phyloP scores from a whole-genome alignment of 1,140 invertebrate genomes.

The Solen grandis region DNA sequence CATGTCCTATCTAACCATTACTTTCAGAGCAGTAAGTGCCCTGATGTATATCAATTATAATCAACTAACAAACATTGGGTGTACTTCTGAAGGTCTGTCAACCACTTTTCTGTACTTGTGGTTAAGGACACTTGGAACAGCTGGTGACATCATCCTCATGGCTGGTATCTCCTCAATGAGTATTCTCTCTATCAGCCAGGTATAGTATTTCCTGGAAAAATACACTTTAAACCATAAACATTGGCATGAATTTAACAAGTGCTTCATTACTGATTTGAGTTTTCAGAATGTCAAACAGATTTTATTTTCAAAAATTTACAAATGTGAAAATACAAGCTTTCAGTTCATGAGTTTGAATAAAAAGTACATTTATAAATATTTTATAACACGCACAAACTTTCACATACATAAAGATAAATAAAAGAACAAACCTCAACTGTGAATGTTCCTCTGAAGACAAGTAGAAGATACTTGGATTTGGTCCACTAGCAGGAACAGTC shows the following conservation, averaged over 20 bases:
- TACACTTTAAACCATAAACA: not conserved
- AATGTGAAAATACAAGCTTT: not conserved
- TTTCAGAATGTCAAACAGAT: not conserved
- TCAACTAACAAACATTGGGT: conserved; percentile 30
- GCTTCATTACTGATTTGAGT: not conserved
- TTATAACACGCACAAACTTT: too few species aligned
- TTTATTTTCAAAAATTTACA: not conserved
- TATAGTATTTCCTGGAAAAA: conserved; percentile 13
- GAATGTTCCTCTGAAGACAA: not conserved
- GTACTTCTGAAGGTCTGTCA: conserved; percentile 12
- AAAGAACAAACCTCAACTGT: not conserved
- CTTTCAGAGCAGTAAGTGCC: not conserved
- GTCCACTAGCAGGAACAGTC: not conserved
- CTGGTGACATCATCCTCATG: conserved; percentile 11
- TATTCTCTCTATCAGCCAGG: conserved; percentile 42
- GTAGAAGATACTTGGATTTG: conserved; percentile 2
- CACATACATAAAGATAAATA: too few species aligned
- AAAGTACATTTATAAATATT: not conserved
- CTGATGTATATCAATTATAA: not conserved
- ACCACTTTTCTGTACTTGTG: conserved; percentile 33
- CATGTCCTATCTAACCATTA: conserved; percentile 8
- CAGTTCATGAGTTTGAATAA: not conserved
- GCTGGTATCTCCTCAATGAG: conserved; percentile 25
- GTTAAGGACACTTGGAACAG: conserved; percentile 1
- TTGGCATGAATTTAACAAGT: not conserved